A percentile compares a stretch with the other conserved stretches of the same genome.
Evolutionary conservation across 2,888 invertebrate genomes (phyloP).

Genomic region (Chromoteleia sp.): DNA sequence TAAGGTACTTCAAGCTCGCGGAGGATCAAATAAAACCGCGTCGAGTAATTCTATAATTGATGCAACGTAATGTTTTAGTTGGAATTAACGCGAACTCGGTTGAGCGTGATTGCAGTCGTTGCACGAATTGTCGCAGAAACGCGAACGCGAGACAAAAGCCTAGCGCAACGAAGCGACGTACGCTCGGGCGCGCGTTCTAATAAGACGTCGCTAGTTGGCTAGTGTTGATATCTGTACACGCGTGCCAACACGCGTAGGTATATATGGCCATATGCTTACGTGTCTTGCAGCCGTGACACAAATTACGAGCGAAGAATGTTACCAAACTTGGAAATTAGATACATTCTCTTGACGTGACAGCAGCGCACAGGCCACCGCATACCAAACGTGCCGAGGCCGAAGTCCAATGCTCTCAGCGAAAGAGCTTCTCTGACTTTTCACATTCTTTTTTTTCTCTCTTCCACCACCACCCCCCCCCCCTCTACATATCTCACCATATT

Average conservation of each 20-base stretch:
- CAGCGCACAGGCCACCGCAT: conserved; percentile 71
- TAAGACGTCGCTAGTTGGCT: conserved; percentile 52
- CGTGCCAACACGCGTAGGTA: conserved; percentile 66
- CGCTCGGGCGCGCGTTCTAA: conserved; percentile 41
- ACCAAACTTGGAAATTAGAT: conserved; percentile 82
- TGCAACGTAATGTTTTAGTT: too few species aligned
- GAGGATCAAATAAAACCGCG: too few species aligned
- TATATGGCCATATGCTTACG: conserved; percentile 69
- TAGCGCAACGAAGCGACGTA: conserved; percentile 26
- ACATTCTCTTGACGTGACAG: conserved; percentile 79
- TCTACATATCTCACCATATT: background rate
- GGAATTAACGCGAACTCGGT: too few species aligned
- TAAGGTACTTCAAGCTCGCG: too few species aligned
- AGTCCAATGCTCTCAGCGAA: conserved; percentile 46
- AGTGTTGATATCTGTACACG: conserved; percentile 62
- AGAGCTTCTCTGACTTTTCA: conserved; percentile 32
- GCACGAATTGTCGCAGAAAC: background rate
- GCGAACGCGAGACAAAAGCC: conserved; percentile 27
- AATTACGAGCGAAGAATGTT: conserved; percentile 79
- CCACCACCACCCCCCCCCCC: background rate
- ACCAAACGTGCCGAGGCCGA: conserved; percentile 69
- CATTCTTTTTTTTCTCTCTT: conserved; percentile 35
- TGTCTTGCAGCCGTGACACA: conserved; percentile 78
- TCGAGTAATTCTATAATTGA: too few species aligned
- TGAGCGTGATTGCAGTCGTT: too few species aligned